Percentiles rank a stretch among this genome's conserved stretches.
These are phyloP conservation scores for Dolichallabes microphthalmus DNA, from an alignment of 2,113 vertebrate species.

Conservation along the genomic window DNA sequence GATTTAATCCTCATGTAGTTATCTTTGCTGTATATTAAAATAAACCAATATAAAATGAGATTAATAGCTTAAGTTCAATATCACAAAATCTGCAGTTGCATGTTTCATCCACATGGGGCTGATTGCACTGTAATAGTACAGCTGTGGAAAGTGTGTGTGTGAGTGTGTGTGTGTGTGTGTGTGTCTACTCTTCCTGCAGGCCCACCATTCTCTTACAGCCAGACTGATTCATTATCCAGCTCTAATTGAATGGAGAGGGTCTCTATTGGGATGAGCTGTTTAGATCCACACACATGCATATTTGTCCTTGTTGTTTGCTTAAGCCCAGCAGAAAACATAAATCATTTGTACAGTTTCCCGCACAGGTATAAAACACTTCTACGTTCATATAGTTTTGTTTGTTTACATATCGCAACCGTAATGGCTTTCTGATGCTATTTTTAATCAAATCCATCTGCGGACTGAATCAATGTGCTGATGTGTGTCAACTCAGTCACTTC, in stretches of 20 bases:
- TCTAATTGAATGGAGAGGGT: slow-evolving; percentile 77
- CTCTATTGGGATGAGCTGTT: slow-evolving; percentile 75
- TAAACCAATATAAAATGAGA: not conserved
- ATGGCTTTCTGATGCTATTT: slow-evolving; percentile 26
- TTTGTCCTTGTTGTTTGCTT: slow-evolving; percentile 76
- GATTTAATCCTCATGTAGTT: not conserved
- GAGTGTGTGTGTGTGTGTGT: slow-evolving; percentile 34
- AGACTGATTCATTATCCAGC: slow-evolving; percentile 74
- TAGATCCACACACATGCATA: slow-evolving; percentile 70
- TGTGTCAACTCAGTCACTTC: not conserved
- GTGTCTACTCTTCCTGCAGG: slow-evolving; percentile 58
- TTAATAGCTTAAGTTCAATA: slow-evolving; percentile 29
- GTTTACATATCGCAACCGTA: not conserved
- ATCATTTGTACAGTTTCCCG: slow-evolving; percentile 26
- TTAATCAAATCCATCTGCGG: not conserved
- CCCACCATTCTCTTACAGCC: slow-evolving; percentile 68
- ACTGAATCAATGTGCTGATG: not conserved
- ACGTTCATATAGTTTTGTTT: slow-evolving; percentile 7
- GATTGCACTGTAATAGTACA: slow-evolving; percentile 45
- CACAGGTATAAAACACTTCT: slow-evolving; percentile 10
- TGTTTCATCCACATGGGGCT: slow-evolving; percentile 66
- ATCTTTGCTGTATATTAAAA: not conserved
- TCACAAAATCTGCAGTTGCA: slow-evolving; percentile 61
- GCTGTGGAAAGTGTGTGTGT: slow-evolving; percentile 31
- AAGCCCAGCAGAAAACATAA: slow-evolving; percentile 49